Evolutionary conservation across 2,113 vertebrate genomes (phyloP).

Genomic region (Gallinago media): DNA sequence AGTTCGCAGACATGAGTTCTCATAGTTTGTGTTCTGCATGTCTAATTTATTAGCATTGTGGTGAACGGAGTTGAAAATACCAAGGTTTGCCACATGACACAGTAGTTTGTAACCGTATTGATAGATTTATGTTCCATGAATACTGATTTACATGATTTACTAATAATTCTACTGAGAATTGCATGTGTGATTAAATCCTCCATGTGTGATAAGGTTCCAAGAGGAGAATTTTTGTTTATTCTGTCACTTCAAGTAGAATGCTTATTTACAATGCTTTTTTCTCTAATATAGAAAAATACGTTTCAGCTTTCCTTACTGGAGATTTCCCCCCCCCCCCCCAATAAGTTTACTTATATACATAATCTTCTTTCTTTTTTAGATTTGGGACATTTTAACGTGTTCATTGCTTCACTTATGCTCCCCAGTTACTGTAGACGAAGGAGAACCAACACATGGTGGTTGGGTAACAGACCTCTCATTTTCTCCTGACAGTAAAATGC

Average conservation of each 20-base stretch:
- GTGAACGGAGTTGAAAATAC: not conserved
- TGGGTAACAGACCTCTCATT: constrained; percentile 96
- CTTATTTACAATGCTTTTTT: not conserved
- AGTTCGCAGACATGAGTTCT: not conserved
- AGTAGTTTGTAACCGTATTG: not conserved
- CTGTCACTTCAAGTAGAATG: not conserved
- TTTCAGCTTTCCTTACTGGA: not conserved
- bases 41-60: not conserved
- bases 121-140: not conserved
- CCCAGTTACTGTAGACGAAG: constrained; percentile 79
- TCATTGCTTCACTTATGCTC: constrained; percentile 85
- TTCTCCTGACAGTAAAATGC: constrained; percentile 85
- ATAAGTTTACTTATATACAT: not conserved
- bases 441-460: constrained; percentile 87
- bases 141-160: not conserved
- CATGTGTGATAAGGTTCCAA: not conserved
- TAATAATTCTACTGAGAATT: not conserved
- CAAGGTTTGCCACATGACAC: not conserved
- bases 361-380: constrained; percentile 70
- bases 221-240: not conserved
- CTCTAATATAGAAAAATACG: not conserved
- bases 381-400: constrained; percentile 85
- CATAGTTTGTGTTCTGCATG: not conserved
- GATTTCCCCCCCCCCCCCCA: too few species aligned
- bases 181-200: not conserved